Evolutionary conservation across 2,888 invertebrate species (phyloP).

Genomic region (Macrosoma leucophasiata): DNA sequence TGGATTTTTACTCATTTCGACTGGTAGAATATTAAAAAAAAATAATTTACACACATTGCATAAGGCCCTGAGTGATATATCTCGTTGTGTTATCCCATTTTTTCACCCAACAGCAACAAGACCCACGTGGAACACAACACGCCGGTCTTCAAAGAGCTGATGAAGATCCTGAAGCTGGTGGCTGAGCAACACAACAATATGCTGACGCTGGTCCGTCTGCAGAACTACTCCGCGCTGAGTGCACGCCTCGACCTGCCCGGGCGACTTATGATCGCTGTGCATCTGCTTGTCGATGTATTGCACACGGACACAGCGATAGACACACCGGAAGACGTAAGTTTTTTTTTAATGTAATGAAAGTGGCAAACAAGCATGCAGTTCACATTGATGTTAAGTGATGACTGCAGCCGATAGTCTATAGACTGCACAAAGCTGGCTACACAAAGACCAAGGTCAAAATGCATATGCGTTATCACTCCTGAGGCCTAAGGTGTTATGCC

Average conservation of each 20-base stretch:
- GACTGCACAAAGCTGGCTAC: too few relatives aligned
- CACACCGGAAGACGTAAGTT: slow-evolving; percentile 88
- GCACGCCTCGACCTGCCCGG: slow-evolving; percentile 91
- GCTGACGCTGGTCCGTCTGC: slow-evolving; percentile 88
- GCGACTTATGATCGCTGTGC: slow-evolving; percentile 88
- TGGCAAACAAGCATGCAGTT: too few relatives aligned
- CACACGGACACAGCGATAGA: slow-evolving; percentile 93
- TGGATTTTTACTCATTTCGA: too few relatives aligned
- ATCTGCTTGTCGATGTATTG: slow-evolving; percentile 91
- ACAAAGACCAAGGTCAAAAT: too few relatives aligned
- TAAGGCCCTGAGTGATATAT: too few relatives aligned
- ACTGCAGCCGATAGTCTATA: too few relatives aligned
- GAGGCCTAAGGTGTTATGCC: too few relatives aligned
- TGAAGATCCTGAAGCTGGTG: slow-evolving; percentile 94
- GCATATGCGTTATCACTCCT: too few relatives aligned
- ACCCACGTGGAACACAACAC: slow-evolving; percentile 81
- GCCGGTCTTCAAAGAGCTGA: slow-evolving; percentile 93
- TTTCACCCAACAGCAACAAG: slow-evolving; percentile 76
- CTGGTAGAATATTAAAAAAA: too few relatives aligned
- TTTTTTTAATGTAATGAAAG: slow-evolving; percentile 9
- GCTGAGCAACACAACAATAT: slow-evolving; percentile 96
- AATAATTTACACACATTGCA: too few relatives aligned
- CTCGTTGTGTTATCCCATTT: too few relatives aligned
- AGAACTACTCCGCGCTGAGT: slow-evolving; percentile 90
- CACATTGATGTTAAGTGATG: too few relatives aligned